phyloP scores from a whole-genome alignment of 2,888 invertebrate genomes.

The Orchesella flavescens region DNA sequence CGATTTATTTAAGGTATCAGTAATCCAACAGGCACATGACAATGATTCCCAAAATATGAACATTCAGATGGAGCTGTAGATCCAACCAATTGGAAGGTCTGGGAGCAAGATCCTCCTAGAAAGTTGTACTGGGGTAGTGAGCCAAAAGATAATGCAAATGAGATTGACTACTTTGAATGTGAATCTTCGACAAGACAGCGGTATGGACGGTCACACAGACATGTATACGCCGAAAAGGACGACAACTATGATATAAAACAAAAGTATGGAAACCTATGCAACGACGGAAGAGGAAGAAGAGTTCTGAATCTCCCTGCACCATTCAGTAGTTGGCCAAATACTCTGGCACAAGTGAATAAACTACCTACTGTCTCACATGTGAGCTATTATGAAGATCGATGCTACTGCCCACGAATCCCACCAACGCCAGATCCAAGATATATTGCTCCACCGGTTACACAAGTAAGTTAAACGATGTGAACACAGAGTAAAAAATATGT shows the following conservation, averaged over 20 bases:
- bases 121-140: conserved; percentile 33
- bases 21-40: not conserved
- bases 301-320: conserved; percentile 14
- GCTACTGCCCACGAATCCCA: conserved; percentile 45
- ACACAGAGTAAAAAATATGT: no score
- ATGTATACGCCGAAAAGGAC: not conserved
- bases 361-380: not conserved
- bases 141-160: not conserved
- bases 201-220: conserved; percentile 30
- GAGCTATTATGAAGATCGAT: conserved; percentile 44
- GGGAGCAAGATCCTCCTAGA: not conserved
- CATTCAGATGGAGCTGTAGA: conserved; percentile 26
- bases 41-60: no score
- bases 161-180: conserved; percentile 10
- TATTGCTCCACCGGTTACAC: conserved; percentile 40
- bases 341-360: conserved; percentile 16
- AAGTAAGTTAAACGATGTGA: conserved; percentile 16
- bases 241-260: conserved; percentile 11
- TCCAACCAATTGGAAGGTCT: not conserved
- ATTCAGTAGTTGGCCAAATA: conserved; percentile 25
- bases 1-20: not conserved
- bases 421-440: conserved; percentile 27
- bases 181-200: not conserved
- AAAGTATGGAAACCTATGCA: conserved; percentile 30
- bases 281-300: conserved; percentile 23